These are phyloP conservation scores for Eucriotettix oculatus DNA, from an alignment of 2,888 invertebrate species.

Conservation along the genomic window DNA sequence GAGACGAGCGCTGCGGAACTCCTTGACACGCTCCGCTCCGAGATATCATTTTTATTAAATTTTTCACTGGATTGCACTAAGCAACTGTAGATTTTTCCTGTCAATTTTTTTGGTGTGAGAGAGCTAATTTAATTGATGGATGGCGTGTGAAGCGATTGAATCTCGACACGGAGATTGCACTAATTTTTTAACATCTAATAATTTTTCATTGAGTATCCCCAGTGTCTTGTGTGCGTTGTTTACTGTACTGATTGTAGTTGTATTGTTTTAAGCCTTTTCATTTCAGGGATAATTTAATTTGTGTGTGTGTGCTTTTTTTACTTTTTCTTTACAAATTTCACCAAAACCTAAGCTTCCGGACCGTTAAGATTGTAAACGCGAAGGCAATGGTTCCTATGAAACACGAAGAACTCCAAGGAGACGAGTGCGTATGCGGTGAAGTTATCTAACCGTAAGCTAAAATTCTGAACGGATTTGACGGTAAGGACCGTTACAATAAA, in stretches of 20 bases:
- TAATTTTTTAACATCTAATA: neutral
- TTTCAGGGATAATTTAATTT: constrained; percentile 2
- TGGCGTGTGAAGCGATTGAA: constrained; percentile 2
- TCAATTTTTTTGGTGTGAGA: constrained; percentile 6
- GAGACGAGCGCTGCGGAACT: constrained; percentile 4
- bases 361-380: neutral
- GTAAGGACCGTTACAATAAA: no score
- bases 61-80: constrained; percentile 10
- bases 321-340: neutral
- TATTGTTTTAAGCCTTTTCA: constrained; percentile 4
- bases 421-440: neutral
- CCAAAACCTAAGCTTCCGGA: neutral
- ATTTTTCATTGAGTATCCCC: neutral
- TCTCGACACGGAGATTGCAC: constrained; percentile 4
- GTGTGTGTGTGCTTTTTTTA: constrained; percentile 6
- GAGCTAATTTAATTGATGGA: neutral
- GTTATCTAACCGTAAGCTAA: no score
- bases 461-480: no score
- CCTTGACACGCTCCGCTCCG: constrained; percentile 9
- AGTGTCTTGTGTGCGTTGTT: constrained; percentile 10
- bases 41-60: constrained; percentile 2
- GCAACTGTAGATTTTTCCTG: constrained; percentile 9
- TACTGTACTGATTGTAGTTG: constrained; percentile 7
- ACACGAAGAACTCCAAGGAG: neutral
- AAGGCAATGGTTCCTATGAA: neutral